A percentile compares a stretch with the other conserved stretches of the same genome.
Evolutionary conservation across 2,888 invertebrate species (phyloP).

Genomic region (Drosophila borealis): DNA sequence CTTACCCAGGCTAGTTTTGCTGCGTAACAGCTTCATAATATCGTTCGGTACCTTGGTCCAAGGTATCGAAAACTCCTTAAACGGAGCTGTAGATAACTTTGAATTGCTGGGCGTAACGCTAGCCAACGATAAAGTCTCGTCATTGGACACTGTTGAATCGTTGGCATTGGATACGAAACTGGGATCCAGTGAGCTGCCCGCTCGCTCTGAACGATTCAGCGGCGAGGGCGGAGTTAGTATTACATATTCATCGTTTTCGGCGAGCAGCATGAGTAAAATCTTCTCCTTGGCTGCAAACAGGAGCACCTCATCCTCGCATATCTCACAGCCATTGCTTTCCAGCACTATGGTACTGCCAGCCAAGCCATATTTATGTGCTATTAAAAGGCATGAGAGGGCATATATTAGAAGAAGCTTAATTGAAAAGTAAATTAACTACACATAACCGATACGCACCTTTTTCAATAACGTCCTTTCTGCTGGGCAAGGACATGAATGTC

Average conservation of each 20-base stretch:
- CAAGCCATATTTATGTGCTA: constrained; percentile 71
- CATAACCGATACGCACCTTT: constrained; percentile 45
- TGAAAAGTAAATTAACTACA: background rate
- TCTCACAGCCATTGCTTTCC: constrained; percentile 74
- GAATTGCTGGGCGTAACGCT: constrained; percentile 72
- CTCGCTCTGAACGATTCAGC: constrained; percentile 70
- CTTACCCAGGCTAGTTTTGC: constrained; percentile 64
- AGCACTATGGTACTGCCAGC: constrained; percentile 64
- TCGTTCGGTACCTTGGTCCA: constrained; percentile 72
- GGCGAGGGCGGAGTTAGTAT: constrained; percentile 77
- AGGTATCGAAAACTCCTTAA: constrained; percentile 73
- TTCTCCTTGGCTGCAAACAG: constrained; percentile 75
- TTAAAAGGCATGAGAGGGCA: background rate
- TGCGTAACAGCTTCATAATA: constrained; percentile 68
- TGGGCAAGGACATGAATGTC: constrained; percentile 74
- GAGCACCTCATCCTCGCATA: constrained; percentile 70
- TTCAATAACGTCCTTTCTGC: constrained; percentile 70
- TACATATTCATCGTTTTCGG: constrained; percentile 68
- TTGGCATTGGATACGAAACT: constrained; percentile 75
- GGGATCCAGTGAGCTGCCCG: constrained; percentile 75
- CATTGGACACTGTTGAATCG: constrained; percentile 71
- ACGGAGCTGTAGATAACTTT: constrained; percentile 55
- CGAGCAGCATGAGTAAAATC: constrained; percentile 63
- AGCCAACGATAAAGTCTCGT: constrained; percentile 65
- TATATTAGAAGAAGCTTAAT: background rate